These are phyloP conservation scores for Sebastes oblongus DNA, from an alignment of 2,797 vertebrate species.

Conservation along the genomic window DNA sequence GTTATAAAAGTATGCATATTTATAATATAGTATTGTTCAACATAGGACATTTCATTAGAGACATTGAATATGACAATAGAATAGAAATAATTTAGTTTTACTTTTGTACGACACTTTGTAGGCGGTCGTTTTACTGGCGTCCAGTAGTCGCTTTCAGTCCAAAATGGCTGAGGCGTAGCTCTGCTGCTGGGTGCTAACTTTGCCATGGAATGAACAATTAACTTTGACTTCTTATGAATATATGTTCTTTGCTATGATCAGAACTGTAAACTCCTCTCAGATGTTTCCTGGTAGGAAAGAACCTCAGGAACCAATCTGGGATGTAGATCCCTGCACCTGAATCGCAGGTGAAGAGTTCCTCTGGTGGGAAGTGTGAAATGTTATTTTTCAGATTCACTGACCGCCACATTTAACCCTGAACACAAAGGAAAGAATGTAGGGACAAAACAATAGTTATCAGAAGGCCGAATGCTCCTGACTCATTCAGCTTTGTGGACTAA, in stretches of 20 bases:
- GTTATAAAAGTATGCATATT: too few species aligned
- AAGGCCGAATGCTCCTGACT: constrained; percentile 54
- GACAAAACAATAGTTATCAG: constrained; percentile 50
- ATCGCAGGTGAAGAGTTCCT: constrained; percentile 1
- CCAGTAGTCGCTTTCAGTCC: too few species aligned
- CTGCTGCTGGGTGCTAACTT: too few species aligned
- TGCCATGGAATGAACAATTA: too few species aligned
- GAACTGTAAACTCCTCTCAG: constrained; percentile 38
- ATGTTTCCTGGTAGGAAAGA: constrained; percentile 18
- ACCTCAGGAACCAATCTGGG: neutral
- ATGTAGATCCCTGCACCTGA: neutral
- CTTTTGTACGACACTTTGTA: too few species aligned
- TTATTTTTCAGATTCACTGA: constrained; percentile 36
- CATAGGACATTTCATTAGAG: too few species aligned
- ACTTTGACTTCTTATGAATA: too few species aligned
- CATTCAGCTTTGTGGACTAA: constrained; percentile 55
- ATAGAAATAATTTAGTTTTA: too few species aligned
- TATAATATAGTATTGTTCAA: too few species aligned
- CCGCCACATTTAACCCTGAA: constrained; percentile 50
- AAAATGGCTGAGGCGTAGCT: too few species aligned
- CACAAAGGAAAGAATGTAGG: constrained; percentile 38
- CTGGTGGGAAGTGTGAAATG: constrained; percentile 49
- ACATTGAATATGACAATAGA: too few species aligned
- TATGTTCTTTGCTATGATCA: constrained; percentile 4
- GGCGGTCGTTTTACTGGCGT: too few species aligned